Evolutionary conservation across 1,140 invertebrate species (phyloP), one percentile per base, ranked within the genome.

Genomic region (Leguminivora glycinivorella): DNA sequence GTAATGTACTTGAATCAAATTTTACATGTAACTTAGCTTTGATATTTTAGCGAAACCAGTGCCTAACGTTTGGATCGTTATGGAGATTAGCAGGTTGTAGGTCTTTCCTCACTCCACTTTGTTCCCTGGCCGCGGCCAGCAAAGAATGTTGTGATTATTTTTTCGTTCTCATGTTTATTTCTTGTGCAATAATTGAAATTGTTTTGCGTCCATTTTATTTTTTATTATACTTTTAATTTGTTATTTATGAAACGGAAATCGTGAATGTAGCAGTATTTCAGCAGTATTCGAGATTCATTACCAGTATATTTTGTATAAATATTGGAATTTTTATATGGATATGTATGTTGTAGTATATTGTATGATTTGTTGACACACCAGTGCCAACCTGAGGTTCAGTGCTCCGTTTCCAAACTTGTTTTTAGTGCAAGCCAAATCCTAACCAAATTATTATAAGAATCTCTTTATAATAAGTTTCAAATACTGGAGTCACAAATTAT

Each of bases 31-130:
- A 81, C 75, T 84, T 90, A 88, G 86, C 88, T 89, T 90, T 88
- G 88, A 86, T 88, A 89, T 85, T 83, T 87, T 88, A 88, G 82
- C 83, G 75, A 80, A 84, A 82, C 79, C 87, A 87, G 87, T 89
- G 87, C 87, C 87, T 89, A 82, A 85, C 73, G 75, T 78, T 74
- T 78, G 80, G 76, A 78, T 56, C 77, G 78, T 78, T 72, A 72
- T 78, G 75, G 80, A 83, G 80, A 81, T 85, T 79, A 80, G 81
- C 75, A 68, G 68, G 38, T 26, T 52, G 19, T 22, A 52, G 19
- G 47, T 52, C 7, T n/a, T 52, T 52, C 40, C 14, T 52, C 47
- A 3, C 1, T 22, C 4, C 47, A 67, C 72, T 74, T 56, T 75
- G 70, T 68, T 67, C 71, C 47, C 34, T 68, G 75, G 75, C 78